phyloP scores from a whole-genome alignment of 2,797 vertebrate genomes.

The Poeciliopsis turneri region DNA sequence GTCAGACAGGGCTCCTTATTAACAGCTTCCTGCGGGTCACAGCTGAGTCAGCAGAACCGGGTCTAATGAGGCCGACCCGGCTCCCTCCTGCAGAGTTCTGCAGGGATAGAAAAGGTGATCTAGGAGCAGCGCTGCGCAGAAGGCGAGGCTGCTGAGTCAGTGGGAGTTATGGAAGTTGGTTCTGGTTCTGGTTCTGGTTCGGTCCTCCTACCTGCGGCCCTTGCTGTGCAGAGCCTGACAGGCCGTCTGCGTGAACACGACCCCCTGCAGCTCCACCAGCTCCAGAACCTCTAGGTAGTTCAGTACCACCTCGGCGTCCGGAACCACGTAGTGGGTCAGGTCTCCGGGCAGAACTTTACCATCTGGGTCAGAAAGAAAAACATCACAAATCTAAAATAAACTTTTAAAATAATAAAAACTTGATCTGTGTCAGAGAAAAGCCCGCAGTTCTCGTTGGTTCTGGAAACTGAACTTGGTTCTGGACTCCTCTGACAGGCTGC shows the following conservation, averaged over 20 bases:
- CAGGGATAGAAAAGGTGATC: background rate
- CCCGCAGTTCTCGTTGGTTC: too few species aligned
- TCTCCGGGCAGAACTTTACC: slow-evolving; percentile 87
- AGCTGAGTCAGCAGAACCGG: slow-evolving; percentile 60
- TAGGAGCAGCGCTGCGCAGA: background rate
- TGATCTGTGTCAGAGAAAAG: too few species aligned
- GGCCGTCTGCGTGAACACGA: slow-evolving; percentile 93
- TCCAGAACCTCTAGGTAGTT: slow-evolving; percentile 95
- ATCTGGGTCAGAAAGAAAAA: slow-evolving; percentile 70
- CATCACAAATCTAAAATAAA: background rate
- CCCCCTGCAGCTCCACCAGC: slow-evolving; percentile 88
- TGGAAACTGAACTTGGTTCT: too few species aligned
- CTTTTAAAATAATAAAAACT: too few species aligned
- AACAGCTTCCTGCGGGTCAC: slow-evolving; percentile 44
- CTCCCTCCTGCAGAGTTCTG: background rate
- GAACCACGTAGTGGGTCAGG: slow-evolving; percentile 93
- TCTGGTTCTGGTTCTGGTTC: background rate
- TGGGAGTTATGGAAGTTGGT: background rate
- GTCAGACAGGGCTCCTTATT: slow-evolving; percentile 53
- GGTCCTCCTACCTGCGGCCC: slow-evolving; percentile 87
- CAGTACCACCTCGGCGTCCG: slow-evolving; percentile 89
- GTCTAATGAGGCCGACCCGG: slow-evolving; percentile 55
- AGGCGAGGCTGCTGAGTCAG: background rate
- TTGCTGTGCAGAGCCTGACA: slow-evolving; percentile 90
- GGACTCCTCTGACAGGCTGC: too few species aligned